A percentile compares a stretch with the other conserved stretches of the same genome.
These are phyloP conservation scores for Crocuta crocuta DNA, from an alignment of 2,113 vertebrate genomes.

Conservation along the genomic window DNA sequence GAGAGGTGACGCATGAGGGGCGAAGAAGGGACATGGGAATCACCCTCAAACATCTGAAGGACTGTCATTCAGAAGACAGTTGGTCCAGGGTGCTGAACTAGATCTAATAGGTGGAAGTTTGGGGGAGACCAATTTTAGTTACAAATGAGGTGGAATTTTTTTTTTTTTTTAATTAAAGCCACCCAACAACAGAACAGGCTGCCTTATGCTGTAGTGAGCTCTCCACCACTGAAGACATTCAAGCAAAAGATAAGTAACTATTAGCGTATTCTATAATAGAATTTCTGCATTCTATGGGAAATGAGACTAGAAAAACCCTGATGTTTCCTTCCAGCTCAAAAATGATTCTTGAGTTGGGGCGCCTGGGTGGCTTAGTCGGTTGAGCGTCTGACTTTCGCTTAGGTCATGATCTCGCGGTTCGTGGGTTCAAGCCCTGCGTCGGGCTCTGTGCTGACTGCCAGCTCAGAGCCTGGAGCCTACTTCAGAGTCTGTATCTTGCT, in stretches of 20 bases:
- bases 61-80: not conserved
- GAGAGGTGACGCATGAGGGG: not conserved
- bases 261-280: not conserved
- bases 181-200: not conserved
- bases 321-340: conserved; percentile 40
- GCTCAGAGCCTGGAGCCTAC: too few species aligned
- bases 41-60: not conserved
- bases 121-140: conserved; percentile 16
- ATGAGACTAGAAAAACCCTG: conserved; percentile 12
- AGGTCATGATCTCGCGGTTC: too few species aligned
- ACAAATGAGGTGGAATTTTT: conserved; percentile 26
- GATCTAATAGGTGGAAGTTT: not conserved
- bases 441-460: too few species aligned
- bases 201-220: not conserved
- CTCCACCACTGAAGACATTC: not conserved
- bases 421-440: too few species aligned
- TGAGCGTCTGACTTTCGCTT: too few species aligned
- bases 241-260: conserved; percentile 31
- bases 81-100: not conserved
- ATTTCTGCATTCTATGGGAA: conserved; percentile 44
- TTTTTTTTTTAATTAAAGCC: not conserved
- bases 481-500: too few species aligned
- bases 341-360: not conserved
- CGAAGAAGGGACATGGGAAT: not conserved
- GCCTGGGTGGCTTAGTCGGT: too few species aligned